A percentile compares a stretch with the other conserved stretches of the same genome.
phyloP scores from a whole-genome alignment of 1,140 invertebrate species.

The Zaprionus inermis region DNA sequence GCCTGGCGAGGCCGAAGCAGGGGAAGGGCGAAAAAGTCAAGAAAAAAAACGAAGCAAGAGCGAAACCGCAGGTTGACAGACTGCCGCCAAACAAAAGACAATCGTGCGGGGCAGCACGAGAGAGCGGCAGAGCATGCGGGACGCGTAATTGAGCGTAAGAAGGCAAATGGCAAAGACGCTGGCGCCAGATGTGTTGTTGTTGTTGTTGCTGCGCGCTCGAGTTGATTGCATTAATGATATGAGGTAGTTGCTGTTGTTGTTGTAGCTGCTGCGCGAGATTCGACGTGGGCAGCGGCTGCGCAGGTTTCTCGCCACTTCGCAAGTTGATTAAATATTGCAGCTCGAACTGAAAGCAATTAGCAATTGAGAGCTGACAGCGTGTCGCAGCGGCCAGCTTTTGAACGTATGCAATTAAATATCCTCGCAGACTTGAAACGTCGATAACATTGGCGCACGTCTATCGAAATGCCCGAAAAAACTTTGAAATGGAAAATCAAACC shows the following conservation, averaged over 20 bases:
- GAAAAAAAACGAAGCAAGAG: constrained; percentile 10
- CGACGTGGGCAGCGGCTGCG: constrained; percentile 38
- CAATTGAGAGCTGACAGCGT: constrained; percentile 52
- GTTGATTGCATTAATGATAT: constrained; percentile 67
- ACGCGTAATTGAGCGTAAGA: constrained; percentile 61
- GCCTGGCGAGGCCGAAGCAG: too few species aligned
- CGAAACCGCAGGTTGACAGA: constrained; percentile 54
- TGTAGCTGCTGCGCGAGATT: constrained; percentile 22
- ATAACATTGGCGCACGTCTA: too few species aligned
- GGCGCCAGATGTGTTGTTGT: constrained; percentile 58
- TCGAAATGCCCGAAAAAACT: too few species aligned
- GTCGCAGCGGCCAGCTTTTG: not conserved
- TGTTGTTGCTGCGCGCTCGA: constrained; percentile 26
- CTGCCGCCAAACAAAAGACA: constrained; percentile 46
- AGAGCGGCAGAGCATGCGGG: constrained; percentile 13
- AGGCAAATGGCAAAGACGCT: constrained; percentile 43
- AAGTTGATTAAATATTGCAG: constrained; percentile 54
- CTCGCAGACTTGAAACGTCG: not conserved
- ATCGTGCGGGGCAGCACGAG: constrained; percentile 17
- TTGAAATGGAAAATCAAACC: not conserved
- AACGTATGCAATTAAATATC: not conserved
- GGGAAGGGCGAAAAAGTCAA: constrained; percentile 13
- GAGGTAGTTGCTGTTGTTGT: constrained; percentile 24
- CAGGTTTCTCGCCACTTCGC: too few species aligned
- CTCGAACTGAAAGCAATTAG: constrained; percentile 55